Evolutionary conservation across 2,797 vertebrate species (phyloP), one percentile per base, ranked within the genome.

Genomic region (Somateria mollissima): DNA sequence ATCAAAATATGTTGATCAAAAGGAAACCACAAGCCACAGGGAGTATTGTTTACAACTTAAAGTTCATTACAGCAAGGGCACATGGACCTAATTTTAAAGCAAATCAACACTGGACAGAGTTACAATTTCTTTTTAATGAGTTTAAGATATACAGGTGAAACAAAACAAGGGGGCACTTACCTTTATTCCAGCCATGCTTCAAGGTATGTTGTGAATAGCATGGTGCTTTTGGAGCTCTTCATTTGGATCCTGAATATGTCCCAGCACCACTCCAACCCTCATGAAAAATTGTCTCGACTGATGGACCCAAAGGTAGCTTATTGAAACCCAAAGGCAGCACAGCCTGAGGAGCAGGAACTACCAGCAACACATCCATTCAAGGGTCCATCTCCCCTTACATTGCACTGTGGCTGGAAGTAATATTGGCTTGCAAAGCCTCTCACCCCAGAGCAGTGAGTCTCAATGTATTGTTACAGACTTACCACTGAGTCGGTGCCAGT

Each of bases 61-160:
- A 15, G 45, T 72, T 39, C 25, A 10, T 28, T 79, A 60, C 24
- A 80, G 15, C 30, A 84, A 71, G 30, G 41, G 21, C 83, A 90
- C 8, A 47, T 49, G 10, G 24, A 66, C 4, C 28, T 84, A 2
- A n/a, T 89, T 93, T 82, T 39, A 76, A 93, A 92, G 72, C n/a
- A 92, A 88, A 36, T 53, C 71, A 3, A 16, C 83, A 54, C 36
- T 32, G 78, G n/a, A 81, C 32, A 81, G 91, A 86, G 49, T 13
- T 62, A 16, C 51, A 5, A 67, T 64, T 76, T 82, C 34, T 71
- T 80, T 86, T 94, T 85, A 89, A 91, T 91, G 43, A 91, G 47
- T 77, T 91, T 80, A 43, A 94, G 57, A 74, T 6, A 9, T 74
- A 92, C 56, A 84, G 37, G 47, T 39, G 36, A 94, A 58, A 51